These are phyloP conservation scores for Cyprinella venusta DNA, from an alignment of 2,797 vertebrate genomes.

Conservation along the genomic window DNA sequence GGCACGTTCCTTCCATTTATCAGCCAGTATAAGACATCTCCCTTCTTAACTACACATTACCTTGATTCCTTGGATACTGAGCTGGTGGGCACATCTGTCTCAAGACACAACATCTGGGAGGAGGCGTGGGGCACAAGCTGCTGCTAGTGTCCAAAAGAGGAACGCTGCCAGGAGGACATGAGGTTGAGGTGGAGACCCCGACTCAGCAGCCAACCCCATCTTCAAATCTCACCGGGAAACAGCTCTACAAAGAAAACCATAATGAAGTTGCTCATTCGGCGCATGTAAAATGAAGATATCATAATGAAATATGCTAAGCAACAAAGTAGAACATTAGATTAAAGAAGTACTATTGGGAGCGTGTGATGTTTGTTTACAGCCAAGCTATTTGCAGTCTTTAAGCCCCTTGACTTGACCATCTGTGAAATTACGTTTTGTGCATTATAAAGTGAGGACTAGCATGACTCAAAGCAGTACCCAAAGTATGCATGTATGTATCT, in stretches of 20 bases:
- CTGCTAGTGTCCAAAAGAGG: conserved; percentile 36
- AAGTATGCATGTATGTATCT: too few relatives aligned
- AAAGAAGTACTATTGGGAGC: background rate
- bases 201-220: conserved; percentile 10
- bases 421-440: conserved; percentile 28
- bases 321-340: conserved; percentile 15
- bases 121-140: conserved; percentile 21
- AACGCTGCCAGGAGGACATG: conserved; percentile 49
- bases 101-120: conserved; percentile 72
- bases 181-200: conserved; percentile 46
- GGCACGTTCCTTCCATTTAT: conserved; percentile 29
- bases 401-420: conserved; percentile 18
- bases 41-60: conserved; percentile 16
- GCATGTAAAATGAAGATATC: background rate
- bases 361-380: background rate
- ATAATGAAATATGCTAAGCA: conserved; percentile 18
- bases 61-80: conserved; percentile 53
- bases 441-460: background rate
- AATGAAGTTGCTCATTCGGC: background rate
- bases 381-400: background rate
- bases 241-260: background rate
- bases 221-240: background rate
- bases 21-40: conserved; percentile 37
- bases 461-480: background rate
- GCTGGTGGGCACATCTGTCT: conserved; percentile 67